Evolutionary conservation across 1,140 invertebrate species (phyloP), one percentile per base, ranked within the genome.

Genomic region (Pogonus chalceus): DNA sequence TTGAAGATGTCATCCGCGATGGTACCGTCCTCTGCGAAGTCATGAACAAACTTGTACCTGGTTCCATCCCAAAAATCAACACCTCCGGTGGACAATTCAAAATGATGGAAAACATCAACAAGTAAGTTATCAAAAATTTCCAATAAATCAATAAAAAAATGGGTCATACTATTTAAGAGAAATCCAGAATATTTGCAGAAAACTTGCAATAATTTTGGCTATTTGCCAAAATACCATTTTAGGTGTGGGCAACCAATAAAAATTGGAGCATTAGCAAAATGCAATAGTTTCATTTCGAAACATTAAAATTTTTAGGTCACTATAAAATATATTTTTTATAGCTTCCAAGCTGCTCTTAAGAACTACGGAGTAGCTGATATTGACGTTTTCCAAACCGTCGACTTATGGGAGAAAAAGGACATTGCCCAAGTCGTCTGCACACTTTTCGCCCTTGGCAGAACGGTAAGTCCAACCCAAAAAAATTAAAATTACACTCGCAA

Each of bases 341-440:
- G 90, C 76, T 96, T 98, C 79, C 92, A 96, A 71, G 84, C 84
- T 53, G 92, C 90, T 0, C 81, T 90, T 57, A 85, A 85, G 61
- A 79, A 79, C 20, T 95, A 95, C 67, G 94, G 94, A 58, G 92
- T 96, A 10, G 80, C 87, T 16, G 90, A 93, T 58, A 84, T 93
- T 49, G 93, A 98, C 71, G 81, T 96, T 0, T 98, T 98, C 80
- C 93, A 98, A 76, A 94, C 93, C 9, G 91, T 95, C 31, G 94
- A 96, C 71, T 76, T 98, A 24, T 96, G 88, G 73, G 93, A 96
- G 67, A 87, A 87, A 73, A 94, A 96, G 71, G 93, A 96, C 69
- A 93, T 97, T 66, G 84, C 87, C 18, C 83, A 87, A 69, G 92
- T 98, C 9, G 94, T 92, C 52, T 91, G 89, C 72, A 94, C 90